phyloP scores from a whole-genome alignment of 2,113 vertebrate genomes.

The Hemiprocne comata region DNA sequence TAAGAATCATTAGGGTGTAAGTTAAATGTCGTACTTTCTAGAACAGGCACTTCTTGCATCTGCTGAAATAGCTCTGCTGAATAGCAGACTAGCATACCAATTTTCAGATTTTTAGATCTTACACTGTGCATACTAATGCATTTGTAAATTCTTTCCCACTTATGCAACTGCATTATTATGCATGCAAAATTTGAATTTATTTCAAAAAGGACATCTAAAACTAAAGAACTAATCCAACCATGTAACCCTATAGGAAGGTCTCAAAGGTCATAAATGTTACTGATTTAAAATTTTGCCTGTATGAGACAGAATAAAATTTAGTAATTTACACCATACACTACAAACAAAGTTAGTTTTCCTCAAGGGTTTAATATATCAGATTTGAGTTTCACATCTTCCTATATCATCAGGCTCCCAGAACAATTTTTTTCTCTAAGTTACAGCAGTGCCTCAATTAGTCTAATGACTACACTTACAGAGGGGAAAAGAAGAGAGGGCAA shows the following conservation, averaged over 20 bases:
- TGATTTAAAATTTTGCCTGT: neutral
- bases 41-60: conserved; percentile 4
- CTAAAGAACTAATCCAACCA: neutral
- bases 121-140: neutral
- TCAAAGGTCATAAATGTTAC: neutral
- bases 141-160: neutral
- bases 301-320: neutral
- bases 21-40: conserved; percentile 12
- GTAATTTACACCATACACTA: neutral
- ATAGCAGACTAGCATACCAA: conserved; percentile 18
- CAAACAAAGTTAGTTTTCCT: neutral
- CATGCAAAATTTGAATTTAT: neutral
- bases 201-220: neutral
- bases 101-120: conserved; percentile 25
- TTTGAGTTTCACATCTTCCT: neutral
- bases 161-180: neutral
- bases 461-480: neutral
- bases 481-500: neutral
- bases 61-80: conserved; percentile 16
- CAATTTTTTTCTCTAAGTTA: neutral
- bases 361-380: neutral
- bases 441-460: neutral
- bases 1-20: neutral
- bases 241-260: neutral
- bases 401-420: neutral